Conservation (phyloP, 2,888 invertebrate genomes). For the Argynnis bischoffii region DNA sequence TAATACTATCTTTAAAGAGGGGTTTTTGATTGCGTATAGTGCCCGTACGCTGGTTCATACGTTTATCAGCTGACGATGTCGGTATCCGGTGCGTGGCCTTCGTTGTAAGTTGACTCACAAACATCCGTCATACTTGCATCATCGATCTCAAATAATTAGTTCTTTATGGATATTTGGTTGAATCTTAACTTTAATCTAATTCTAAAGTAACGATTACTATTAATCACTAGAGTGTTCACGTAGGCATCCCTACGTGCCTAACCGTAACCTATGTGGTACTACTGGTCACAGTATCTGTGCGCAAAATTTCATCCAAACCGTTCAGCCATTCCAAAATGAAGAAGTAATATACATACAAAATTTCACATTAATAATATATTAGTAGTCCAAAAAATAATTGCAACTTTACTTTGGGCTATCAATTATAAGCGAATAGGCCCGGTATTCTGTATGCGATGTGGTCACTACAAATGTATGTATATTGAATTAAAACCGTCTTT, state of each 20-base stretch:
- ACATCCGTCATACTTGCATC: slow-evolving; percentile 45
- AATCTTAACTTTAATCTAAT: background rate
- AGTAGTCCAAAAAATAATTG: no score
- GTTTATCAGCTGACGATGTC: slow-evolving; percentile 44
- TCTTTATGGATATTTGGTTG: slow-evolving; percentile 5
- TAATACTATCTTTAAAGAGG: background rate
- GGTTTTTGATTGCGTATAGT: background rate
- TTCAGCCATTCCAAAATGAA: no score
- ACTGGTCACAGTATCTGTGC: no score
- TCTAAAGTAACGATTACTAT: background rate
- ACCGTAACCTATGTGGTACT: no score
- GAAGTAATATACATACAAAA: no score
- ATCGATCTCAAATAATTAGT: slow-evolving; percentile 37
- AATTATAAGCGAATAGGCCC: no score
- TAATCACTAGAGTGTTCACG: no score
- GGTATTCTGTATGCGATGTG: background rate
- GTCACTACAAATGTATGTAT: background rate
- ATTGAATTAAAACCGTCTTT: slow-evolving; percentile 1
- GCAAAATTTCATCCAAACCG: no score
- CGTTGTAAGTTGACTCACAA: slow-evolving; percentile 42
- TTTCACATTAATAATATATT: no score
- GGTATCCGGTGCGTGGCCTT: slow-evolving; percentile 44
- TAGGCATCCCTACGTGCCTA: no score
- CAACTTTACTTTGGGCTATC: no score
- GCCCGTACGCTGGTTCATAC: slow-evolving; percentile 40